Conservation (phyloP, 2,113 vertebrate genomes). For the Lophochroa leadbeateri region DNA sequence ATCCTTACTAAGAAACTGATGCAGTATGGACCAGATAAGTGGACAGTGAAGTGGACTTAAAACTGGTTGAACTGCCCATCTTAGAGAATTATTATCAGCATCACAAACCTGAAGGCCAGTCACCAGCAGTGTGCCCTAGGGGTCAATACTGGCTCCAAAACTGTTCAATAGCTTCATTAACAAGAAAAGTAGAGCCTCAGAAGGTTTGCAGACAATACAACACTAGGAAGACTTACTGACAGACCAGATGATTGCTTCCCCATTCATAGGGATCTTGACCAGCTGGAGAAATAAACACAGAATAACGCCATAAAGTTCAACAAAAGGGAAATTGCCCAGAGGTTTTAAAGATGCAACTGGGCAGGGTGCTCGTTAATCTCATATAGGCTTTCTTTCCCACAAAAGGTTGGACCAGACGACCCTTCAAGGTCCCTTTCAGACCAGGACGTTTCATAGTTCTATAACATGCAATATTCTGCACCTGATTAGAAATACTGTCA, state of each 20-base stretch:
- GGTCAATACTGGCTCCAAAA: background rate
- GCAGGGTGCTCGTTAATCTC: background rate
- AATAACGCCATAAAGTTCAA: background rate
- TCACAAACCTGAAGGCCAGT: background rate
- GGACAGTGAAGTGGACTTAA: background rate
- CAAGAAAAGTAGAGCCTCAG: background rate
- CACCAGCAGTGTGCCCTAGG: background rate
- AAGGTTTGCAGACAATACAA: background rate
- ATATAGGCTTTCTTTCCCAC: background rate
- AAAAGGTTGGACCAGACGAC: background rate
- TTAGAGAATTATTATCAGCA: background rate
- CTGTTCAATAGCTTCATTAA: background rate
- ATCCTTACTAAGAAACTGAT: background rate
- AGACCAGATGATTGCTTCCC: background rate
- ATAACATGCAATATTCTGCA: background rate
- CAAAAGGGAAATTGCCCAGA: background rate
- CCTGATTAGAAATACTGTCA: background rate
- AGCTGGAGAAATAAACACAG: background rate
- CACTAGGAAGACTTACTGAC: background rate
- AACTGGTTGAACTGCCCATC: background rate
- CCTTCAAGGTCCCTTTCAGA: background rate
- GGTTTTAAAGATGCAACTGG: background rate
- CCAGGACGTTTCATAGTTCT: background rate
- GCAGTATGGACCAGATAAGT: background rate
- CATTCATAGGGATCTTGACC: background rate